Conservation (phyloP, 1,140 invertebrate genomes). For the Pachypsylla venusta region DNA sequence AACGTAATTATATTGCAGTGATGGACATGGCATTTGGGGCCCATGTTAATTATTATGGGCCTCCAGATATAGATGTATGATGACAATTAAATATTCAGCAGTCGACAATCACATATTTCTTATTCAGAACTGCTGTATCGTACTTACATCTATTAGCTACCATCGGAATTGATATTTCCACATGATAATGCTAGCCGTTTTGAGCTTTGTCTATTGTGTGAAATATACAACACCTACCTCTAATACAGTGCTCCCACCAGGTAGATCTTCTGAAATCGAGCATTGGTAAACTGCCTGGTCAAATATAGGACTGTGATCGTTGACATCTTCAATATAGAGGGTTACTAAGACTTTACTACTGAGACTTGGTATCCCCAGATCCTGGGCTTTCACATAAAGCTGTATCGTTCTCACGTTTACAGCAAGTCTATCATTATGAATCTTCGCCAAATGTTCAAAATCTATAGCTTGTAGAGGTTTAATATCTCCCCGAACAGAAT, state of each 20-base stretch:
- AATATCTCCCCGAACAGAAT: constrained; percentile 54
- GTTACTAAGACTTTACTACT: constrained; percentile 55
- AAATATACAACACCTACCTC: too few species aligned
- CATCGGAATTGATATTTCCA: too few species aligned
- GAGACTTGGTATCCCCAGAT: constrained; percentile 60
- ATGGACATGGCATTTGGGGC: too few species aligned
- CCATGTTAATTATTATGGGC: too few species aligned
- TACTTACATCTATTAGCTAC: too few species aligned
- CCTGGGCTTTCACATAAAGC: constrained; percentile 59
- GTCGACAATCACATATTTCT: too few species aligned
- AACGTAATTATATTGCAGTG: too few species aligned
- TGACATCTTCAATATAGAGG: constrained; percentile 73
- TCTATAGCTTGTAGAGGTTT: constrained; percentile 51
- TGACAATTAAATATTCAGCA: too few species aligned
- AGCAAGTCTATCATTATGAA: constrained; percentile 31
- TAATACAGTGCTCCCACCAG: constrained; percentile 58
- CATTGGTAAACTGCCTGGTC: constrained; percentile 53
- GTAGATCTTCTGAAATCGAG: constrained; percentile 65
- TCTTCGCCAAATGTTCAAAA: constrained; percentile 44
- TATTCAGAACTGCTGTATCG: too few species aligned
- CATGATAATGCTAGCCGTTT: too few species aligned
- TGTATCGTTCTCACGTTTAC: constrained; percentile 51
- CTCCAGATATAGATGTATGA: too few species aligned
- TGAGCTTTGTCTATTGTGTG: too few species aligned
- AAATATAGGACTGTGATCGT: constrained; percentile 72